A percentile compares a stretch with the other conserved stretches of the same genome.
Conservation (phyloP, 2,888 invertebrate species). For the Erebia palarica region DNA sequence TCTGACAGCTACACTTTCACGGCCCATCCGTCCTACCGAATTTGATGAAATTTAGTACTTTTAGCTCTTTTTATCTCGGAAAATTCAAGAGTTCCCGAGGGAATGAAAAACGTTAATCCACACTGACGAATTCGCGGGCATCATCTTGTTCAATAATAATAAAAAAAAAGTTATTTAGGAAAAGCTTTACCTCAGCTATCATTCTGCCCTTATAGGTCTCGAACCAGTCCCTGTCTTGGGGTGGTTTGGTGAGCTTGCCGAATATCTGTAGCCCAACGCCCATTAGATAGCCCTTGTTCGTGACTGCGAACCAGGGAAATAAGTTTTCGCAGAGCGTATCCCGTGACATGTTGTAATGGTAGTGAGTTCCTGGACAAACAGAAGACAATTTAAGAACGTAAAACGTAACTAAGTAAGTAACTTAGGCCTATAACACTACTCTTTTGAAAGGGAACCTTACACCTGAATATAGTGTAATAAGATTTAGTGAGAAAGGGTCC, state of each 20-base stretch:
- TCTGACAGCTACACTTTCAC: too few relatives aligned
- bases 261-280: conserved; percentile 64
- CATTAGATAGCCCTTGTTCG: conserved; percentile 56
- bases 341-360: conserved; percentile 63
- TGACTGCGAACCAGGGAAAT: conserved; percentile 65
- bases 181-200: conserved; percentile 44
- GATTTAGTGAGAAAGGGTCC: too few relatives aligned
- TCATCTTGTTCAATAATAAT: too few relatives aligned
- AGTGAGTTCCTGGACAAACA: conserved; percentile 58
- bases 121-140: too few relatives aligned
- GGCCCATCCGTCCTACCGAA: too few relatives aligned
- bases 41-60: too few relatives aligned
- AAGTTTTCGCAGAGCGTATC: conserved; percentile 57
- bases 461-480: too few relatives aligned
- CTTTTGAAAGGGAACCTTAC: too few relatives aligned
- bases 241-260: conserved; percentile 49
- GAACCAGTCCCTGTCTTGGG: conserved; percentile 55
- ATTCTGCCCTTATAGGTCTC: conserved; percentile 48
- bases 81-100: too few relatives aligned
- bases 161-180: not conserved
- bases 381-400: not conserved
- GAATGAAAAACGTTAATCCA: too few relatives aligned
- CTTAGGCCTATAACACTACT: too few relatives aligned
- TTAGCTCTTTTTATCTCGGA: too few relatives aligned
- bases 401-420: not conserved